phyloP scores from a whole-genome alignment of 2,888 invertebrate species.

The Melanophora roralis region DNA sequence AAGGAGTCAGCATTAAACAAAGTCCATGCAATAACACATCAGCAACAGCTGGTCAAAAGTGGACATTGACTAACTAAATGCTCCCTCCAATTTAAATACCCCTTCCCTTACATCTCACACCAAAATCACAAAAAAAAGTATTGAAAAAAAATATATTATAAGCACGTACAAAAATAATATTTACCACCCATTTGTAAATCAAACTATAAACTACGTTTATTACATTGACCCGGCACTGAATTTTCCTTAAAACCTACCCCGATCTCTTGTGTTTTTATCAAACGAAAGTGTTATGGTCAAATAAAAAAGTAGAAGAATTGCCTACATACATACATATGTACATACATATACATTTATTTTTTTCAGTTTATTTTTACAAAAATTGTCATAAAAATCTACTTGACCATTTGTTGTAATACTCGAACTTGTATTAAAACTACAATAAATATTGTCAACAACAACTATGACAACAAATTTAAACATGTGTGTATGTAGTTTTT shows the following conservation, averaged over 20 bases:
- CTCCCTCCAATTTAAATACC: background rate
- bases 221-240: background rate
- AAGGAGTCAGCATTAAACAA: conserved; percentile 63
- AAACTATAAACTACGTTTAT: conserved; percentile 35
- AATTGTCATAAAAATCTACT: background rate
- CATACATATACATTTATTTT: too few relatives aligned
- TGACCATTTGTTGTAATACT: too few relatives aligned
- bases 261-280: background rate
- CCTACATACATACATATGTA: too few relatives aligned
- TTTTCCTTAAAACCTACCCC: background rate
- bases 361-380: background rate
- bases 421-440: conserved; percentile 9
- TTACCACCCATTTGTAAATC: conserved; percentile 54
- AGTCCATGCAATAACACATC: conserved; percentile 65
- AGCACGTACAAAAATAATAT: conserved; percentile 51
- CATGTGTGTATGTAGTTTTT: conserved; percentile 51
- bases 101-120: background rate
- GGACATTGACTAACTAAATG: conserved; percentile 44
- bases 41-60: conserved; percentile 66
- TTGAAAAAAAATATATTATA: conserved; percentile 16
- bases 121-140: background rate
- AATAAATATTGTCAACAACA: too few relatives aligned
- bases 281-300: conserved; percentile 39
- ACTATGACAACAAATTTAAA: too few relatives aligned
- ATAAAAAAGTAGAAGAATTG: too few relatives aligned